phyloP scores from a whole-genome alignment of 2,113 vertebrate species.

The Symphodus melops region DNA sequence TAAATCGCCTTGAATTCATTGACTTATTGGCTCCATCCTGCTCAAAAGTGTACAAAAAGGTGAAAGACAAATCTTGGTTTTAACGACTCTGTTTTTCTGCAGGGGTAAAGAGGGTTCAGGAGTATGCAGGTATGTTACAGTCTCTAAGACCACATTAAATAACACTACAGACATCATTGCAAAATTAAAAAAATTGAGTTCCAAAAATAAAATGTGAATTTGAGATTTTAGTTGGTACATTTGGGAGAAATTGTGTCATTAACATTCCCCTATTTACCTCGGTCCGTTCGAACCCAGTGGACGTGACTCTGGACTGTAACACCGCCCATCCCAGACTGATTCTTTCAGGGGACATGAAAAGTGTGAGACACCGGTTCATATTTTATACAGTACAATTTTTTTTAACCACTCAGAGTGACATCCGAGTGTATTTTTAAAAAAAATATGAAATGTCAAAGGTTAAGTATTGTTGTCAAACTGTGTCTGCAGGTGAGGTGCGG shows the following conservation, averaged over 20 bases:
- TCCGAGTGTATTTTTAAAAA: no score
- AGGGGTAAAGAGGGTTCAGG: conserved; percentile 74
- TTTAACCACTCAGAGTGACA: no score
- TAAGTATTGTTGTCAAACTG: no score
- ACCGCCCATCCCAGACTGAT: conserved; percentile 79
- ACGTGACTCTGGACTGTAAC: conserved; percentile 73
- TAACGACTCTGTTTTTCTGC: conserved; percentile 15
- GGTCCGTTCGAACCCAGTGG: no score
- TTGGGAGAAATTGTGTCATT: no score
- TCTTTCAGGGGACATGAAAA: conserved; percentile 79
- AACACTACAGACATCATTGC: no score
- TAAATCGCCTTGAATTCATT: not conserved
- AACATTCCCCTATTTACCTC: no score
- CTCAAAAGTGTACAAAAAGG: no score
- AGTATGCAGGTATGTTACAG: conserved; percentile 72
- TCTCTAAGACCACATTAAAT: not conserved
- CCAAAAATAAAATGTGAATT: no score
- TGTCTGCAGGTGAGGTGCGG: conserved; percentile 68
- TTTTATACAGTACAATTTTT: not conserved
- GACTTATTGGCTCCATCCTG: not conserved
- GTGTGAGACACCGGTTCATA: conserved; percentile 55
- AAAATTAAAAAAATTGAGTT: no score
- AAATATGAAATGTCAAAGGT: no score
- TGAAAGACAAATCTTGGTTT: not conserved
- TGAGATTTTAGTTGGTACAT: no score